Conservation (phyloP, 2,888 invertebrate species). For the Podotricha telesiphe region DNA sequence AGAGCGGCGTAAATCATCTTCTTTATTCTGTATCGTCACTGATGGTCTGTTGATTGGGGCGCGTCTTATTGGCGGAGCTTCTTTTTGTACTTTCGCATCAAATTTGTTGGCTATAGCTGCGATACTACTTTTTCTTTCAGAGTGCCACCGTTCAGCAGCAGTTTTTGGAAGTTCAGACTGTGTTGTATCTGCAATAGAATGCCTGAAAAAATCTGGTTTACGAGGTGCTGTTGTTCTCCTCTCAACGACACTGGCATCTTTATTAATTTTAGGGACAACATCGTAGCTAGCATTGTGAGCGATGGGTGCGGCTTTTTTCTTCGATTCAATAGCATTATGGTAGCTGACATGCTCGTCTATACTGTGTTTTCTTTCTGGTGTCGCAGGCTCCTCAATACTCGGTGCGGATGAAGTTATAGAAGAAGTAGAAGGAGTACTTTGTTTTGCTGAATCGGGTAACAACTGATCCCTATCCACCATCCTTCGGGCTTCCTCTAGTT, state of each 20-base stretch:
- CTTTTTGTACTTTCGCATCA: conserved; percentile 60
- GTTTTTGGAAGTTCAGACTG: conserved; percentile 45
- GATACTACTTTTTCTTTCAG: conserved; percentile 67
- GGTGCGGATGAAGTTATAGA: conserved; percentile 66
- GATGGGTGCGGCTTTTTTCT: conserved; percentile 58
- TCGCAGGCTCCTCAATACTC: conserved; percentile 54
- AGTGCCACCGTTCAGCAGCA: conserved; percentile 56
- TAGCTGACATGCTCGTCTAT: conserved; percentile 59
- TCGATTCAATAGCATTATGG: conserved; percentile 60
- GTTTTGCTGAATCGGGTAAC: conserved; percentile 55
- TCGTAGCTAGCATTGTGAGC: conserved; percentile 62
- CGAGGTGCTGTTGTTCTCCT: conserved; percentile 58
- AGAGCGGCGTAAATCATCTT: conserved; percentile 58
- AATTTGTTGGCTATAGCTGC: conserved; percentile 75
- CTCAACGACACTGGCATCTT: conserved; percentile 60
- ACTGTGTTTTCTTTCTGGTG: conserved; percentile 65
- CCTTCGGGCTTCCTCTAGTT: conserved; percentile 90
- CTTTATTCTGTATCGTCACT: conserved; percentile 48
- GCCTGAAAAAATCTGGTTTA: conserved; percentile 69
- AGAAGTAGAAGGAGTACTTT: conserved; percentile 54
- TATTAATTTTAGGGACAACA: conserved; percentile 54
- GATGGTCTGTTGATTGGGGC: conserved; percentile 44
- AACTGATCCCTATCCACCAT: conserved; percentile 85
- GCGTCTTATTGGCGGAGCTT: conserved; percentile 51
- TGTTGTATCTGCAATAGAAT: conserved; percentile 67